Evolutionary conservation across 2,797 vertebrate species (phyloP), one percentile per base, ranked within the genome.

Genomic region (Tapera naevia): DNA sequence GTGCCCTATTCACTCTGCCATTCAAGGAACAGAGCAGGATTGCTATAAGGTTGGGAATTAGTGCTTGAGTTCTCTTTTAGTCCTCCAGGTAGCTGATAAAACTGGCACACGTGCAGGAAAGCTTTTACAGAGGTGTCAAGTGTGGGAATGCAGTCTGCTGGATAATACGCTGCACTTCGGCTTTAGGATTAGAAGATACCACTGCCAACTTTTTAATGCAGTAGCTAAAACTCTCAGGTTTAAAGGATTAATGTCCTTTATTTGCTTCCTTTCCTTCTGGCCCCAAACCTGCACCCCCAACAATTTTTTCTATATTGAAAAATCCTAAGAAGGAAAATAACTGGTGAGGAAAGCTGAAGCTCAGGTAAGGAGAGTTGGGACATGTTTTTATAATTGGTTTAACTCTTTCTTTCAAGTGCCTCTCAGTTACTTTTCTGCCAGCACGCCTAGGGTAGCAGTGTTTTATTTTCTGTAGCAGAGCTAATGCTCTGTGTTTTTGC

Each of bases 201-300:
- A 54, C 86, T 94, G 93, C 89, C 91, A 93, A 87, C 80, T 90
- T 93, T 73, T 94, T 94, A 96, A 96, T 94, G 80, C 83, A 83
- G 83, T 72, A 88, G 86, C 91, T 95, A 94, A 94, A 92, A 89
- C 79, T 94, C 90, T 87, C 65, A 86, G 81, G 72, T 96, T 95
- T 95, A 94, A 94, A 94, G 92, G 93, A 94, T 94, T 96, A 96
- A 88, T 96, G 84, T 86, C 35, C 58, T 95, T 96, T 96, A 93
- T 94, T 95, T 96, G 84, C 95, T 95, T 93, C 71, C 80, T 90
- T 95, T 92, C 30, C 78, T 94, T 4, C 41, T 0, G 0, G 51
- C 70, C 45, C 56, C 37, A 64, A 70, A 79, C 48, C 72, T 80
- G 33, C 48, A 57, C 58, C 53, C 57, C 37, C 75, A 95, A 18